Evolutionary conservation across 2,797 vertebrate species (phyloP).

Genomic region (Galagoides demidoff): DNA sequence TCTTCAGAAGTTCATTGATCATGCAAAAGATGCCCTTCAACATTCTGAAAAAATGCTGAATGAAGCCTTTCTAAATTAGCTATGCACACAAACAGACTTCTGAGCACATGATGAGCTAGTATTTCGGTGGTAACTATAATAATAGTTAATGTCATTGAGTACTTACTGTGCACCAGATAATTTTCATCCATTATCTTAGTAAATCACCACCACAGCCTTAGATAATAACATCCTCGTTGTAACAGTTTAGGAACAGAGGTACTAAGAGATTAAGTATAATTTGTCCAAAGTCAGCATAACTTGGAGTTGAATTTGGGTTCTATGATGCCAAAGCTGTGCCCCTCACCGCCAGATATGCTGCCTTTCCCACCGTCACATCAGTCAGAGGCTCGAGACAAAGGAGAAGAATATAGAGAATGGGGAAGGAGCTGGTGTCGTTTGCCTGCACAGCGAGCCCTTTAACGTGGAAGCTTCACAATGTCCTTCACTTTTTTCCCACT

Average conservation of each 20-base stretch:
- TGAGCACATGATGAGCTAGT: not conserved
- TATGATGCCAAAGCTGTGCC: not conserved
- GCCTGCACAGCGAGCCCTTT: not conserved
- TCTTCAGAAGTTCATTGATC: slow-evolving; percentile 2
- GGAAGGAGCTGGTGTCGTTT: not conserved
- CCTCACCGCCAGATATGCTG: not conserved
- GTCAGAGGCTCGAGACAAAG: not conserved
- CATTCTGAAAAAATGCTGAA: slow-evolving; percentile 9
- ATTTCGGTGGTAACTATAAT: not conserved
- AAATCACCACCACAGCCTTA: not conserved
- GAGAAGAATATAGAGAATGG: not conserved
- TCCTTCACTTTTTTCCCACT: not conserved
- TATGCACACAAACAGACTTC: not conserved
- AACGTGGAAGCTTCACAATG: not conserved
- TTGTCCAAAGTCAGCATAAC: not conserved
- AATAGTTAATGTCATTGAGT: not conserved
- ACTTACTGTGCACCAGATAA: not conserved
- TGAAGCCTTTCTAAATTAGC: slow-evolving; percentile 24
- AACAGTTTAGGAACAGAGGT: not conserved
- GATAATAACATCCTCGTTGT: not conserved
- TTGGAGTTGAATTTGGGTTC: not conserved
- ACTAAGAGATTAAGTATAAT: not conserved
- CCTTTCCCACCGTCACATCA: not conserved
- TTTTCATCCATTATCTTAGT: not conserved
- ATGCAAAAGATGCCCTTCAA: not conserved